These are phyloP conservation scores for Netelia melanura DNA, from an alignment of 2,888 invertebrate genomes.

Conservation along the genomic window DNA sequence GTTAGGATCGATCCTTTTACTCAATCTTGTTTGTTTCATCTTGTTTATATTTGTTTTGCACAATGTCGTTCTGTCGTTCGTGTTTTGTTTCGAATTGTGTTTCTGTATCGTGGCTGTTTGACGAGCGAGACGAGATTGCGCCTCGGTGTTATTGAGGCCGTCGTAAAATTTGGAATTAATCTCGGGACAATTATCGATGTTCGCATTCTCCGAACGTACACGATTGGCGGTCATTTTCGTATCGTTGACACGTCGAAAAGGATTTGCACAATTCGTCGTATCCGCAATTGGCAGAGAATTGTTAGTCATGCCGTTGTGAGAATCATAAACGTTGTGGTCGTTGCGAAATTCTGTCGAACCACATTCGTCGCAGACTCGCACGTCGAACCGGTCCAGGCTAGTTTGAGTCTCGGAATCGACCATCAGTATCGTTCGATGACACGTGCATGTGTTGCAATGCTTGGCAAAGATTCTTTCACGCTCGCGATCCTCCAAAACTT, in stretches of 20 bases:
- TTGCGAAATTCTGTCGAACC: conserved; percentile 65
- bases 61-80: conserved; percentile 49
- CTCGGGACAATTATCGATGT: conserved; percentile 67
- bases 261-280: conserved; percentile 13
- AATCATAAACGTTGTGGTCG: conserved; percentile 54
- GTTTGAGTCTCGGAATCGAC: conserved; percentile 82
- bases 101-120: conserved; percentile 42
- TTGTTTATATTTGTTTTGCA: conserved; percentile 58
- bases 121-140: conserved; percentile 31
- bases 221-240: conserved; percentile 33
- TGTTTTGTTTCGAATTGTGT: conserved; percentile 56
- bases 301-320: conserved; percentile 35
- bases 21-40: conserved; percentile 63
- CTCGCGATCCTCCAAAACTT: conserved; percentile 95
- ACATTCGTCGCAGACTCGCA: conserved; percentile 69
- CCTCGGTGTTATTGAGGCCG: conserved; percentile 19
- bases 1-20: conserved; percentile 59
- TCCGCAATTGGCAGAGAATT: conserved; percentile 22
- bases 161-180: conserved; percentile 38
- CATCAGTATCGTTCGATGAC: conserved; percentile 84
- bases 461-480: conserved; percentile 91
- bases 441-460: conserved; percentile 94
- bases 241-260: conserved; percentile 42
- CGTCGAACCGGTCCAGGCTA: conserved; percentile 51
- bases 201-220: conserved; percentile 44